Base-by-base conservation (phyloP, 2,797 vertebrate species). In the Erpetoichthys calabaricus region DNA sequence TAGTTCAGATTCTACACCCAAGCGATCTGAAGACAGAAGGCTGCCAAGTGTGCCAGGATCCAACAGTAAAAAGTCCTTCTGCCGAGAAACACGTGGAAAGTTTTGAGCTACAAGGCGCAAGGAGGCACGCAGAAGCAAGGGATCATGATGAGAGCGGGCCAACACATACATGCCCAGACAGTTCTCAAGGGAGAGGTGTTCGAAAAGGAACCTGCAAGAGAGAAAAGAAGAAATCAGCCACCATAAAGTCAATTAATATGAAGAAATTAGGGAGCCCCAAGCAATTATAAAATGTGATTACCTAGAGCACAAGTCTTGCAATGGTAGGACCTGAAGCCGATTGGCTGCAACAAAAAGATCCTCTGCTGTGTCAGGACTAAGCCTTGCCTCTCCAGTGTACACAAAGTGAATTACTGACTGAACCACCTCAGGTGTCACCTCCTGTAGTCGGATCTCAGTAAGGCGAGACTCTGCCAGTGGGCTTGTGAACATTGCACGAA, bases 401-500 rank as follows among this genome's bases (percentile, higher is more conserved):
- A 84, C 79, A 56, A 89, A 89, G 63, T 85, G 79, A 62, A 91
- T 80, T 56, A 91, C 79, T 0, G 74, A 82, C 65, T 89, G 82
- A 79, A 91, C 81, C 59, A 87, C 71, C 2, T 74, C 75, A 1
- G 86, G 83, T 0, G 86, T 83, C 58, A 89, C 85, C 49, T 89
- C 88, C 66, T 86, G 79, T 63, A 91, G 64, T 5, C 82, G 74
- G 63, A 91, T 89, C 67, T 89, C 86, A 0, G 84, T 80, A 41
- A 85, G 81, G 45, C 84, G 80, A 6, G 85, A 86, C 74, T 89
- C 87, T 3, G 86, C 85, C 67, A 88, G 73, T 1, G 83, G 81
- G 64, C 82, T 87, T 61, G 85, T 88, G 66, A 91, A 91, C 86
- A 89, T 87, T 57, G 86, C 87, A 9, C 82, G 77, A 58, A 91